Evolutionary conservation across 1,140 invertebrate species (phyloP).

Genomic region (Heliconius eleuchia): DNA sequence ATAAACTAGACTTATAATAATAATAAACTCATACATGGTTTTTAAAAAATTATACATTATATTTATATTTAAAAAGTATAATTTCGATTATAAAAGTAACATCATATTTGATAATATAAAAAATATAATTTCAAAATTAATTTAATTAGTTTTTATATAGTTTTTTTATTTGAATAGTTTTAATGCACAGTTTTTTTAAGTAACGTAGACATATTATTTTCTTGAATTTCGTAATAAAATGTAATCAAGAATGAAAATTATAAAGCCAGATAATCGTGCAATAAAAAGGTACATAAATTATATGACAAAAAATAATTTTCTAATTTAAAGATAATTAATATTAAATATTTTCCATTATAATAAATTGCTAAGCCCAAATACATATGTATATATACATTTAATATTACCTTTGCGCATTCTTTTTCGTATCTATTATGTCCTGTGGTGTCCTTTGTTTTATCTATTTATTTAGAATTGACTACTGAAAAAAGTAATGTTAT

Average conservation of each 20-base stretch:
- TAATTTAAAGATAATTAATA: not conserved
- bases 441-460: not conserved
- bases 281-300: not conserved
- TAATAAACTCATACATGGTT: not conserved
- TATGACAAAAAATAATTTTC: not conserved
- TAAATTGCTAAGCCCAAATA: not conserved
- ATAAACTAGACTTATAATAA: not conserved
- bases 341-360: not conserved
- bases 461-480: not conserved
- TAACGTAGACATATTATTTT: not conserved
- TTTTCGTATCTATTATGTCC: not conserved
- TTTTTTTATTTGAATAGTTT: not conserved
- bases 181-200: not conserved
- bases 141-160: not conserved
- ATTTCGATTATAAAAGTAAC: not conserved
- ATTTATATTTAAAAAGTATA: not conserved
- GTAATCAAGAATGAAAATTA: not conserved
- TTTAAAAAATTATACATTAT: not conserved
- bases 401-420: not conserved
- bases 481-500: not conserved
- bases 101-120: not conserved
- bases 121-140: not conserved
- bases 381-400: not conserved
- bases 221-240: not conserved
- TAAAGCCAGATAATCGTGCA: constrained; percentile 1